A percentile compares a stretch with the other conserved stretches of the same genome.
phyloP scores from a whole-genome alignment of 2,888 invertebrate genomes.

The Alentia gelatinosa region DNA sequence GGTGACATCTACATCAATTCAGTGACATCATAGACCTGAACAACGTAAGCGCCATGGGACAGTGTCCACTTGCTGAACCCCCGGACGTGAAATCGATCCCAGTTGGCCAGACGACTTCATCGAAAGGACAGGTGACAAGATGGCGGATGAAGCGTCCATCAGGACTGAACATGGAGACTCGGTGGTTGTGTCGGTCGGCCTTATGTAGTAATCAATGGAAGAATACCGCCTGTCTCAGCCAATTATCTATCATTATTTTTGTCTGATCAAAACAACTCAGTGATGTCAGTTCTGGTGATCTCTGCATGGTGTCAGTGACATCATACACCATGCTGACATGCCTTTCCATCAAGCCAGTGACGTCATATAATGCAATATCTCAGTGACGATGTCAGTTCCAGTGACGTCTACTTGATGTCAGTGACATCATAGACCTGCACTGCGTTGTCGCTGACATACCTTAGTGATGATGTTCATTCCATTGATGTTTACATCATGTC shows the following conservation, averaged over 20 bases:
- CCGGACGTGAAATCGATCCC: constrained; percentile 36
- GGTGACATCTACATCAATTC: background rate
- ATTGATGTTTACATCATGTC: background rate
- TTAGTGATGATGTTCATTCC: too few relatives aligned
- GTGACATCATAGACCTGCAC: constrained; percentile 42
- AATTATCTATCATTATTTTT: too few relatives aligned
- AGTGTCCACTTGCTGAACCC: background rate
- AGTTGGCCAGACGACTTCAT: constrained; percentile 31
- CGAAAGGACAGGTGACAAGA: constrained; percentile 18
- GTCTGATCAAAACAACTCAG: too few relatives aligned
- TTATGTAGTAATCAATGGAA: too few relatives aligned
- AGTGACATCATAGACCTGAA: constrained; percentile 40
- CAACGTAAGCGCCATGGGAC: background rate
- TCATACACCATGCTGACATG: too few relatives aligned
- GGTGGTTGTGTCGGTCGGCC: constrained; percentile 46
- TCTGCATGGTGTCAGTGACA: too few relatives aligned
- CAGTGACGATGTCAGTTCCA: too few relatives aligned
- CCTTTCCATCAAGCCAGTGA: too few relatives aligned
- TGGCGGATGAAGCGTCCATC: constrained; percentile 42
- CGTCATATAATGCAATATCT: too few relatives aligned
- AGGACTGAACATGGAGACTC: constrained; percentile 38
- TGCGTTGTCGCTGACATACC: background rate
- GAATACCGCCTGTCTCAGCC: too few relatives aligned
- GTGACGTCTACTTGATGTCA: background rate
- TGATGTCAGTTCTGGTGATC: too few relatives aligned